Evolutionary conservation across 2,113 vertebrate species (phyloP), one percentile per base, ranked within the genome.

Genomic region (Phyllostomus discolor): DNA sequence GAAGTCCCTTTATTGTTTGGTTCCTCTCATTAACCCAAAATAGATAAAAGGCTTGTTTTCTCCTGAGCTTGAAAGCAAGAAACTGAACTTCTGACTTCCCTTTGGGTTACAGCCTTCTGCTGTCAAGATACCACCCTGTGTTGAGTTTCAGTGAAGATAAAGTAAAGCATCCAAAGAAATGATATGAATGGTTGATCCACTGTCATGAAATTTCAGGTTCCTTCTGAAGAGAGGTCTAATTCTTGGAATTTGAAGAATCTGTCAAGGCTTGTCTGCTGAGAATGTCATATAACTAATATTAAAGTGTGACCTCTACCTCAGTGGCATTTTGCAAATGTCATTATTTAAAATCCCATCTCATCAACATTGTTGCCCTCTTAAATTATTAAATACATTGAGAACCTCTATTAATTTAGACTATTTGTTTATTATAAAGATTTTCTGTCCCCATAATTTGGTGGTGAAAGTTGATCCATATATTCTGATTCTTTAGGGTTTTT

Each of bases 271-370:
- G 38, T 95, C 22, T 76, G 38, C 10, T 82, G 14, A 43, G 66
- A 75, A 7, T n/a, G 59, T 57, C n/a, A 76, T 1, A 20, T 79
- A 69, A 79, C 33, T 59, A 48, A 75, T 24, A 80, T 64, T 38
- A 70, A 79, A 75, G 31, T 50, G 1, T 83, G 22, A 78, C 12
- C 43, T 76, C 26, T 0, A 67, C 15, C 43, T 66, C 43, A 52
- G 8, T 54, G 19, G 2, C 46, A 72, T 84, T 95, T 97, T 92
- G 92, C 69, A 93, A 46, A 83, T 84, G 62, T n/a, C 33, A 84
- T 24, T 84, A 59, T 54, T 94, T 78, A 84, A 52, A 89, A 50
- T 57, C 2, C n/a, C 16, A 31, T 72, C 46, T 79, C 66, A 17
- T 67, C 54, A 82, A 46, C 48, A 17, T 2, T 69, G 10, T 16